Evolutionary conservation across 1,140 invertebrate species (phyloP), one percentile per base, ranked within the genome.

Genomic region (Drosophila gunungcola): DNA sequence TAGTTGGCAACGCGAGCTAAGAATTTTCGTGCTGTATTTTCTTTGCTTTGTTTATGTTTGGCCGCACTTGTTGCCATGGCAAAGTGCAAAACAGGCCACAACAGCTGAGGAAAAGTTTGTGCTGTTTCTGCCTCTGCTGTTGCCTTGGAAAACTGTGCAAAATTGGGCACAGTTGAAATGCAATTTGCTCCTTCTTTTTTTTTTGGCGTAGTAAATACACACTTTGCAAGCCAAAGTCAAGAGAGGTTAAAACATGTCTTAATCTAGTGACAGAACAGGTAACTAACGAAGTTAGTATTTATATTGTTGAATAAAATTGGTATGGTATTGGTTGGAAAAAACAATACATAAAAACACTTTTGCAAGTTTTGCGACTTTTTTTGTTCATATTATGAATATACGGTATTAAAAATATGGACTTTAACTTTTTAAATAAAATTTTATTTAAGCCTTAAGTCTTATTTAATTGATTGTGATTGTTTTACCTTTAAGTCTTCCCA

Each of bases 51-150:
- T 86, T 85, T 70, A 68, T 67, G 77, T 69, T 60, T 62, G 41
- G 52, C 60, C 76, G 83, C 83, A 88, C 83, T 88, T 88, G 83
- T 88, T 88, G 84, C 83, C 83, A 88, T 88, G 84, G 80, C 49
- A 89, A 88, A 69, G 76, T 88, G 84, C 83, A 80, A 65, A 77
- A 83, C 86, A 65, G 65, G 63, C 80, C 80, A 83, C 81, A 85
- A 84, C 73, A 77, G 62, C 46, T 65, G 63, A 21, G 57, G 39
- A 58, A 53, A 58, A 75, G 73, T 70, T 69, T 67, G 51, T 25
- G 43, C 63, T 16, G 52, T 34, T 55, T 65, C 62, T 41, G 32
- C 21, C 13, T 29, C 12, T 6, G 38, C 42, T 34, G 65, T 78
- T 74, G 64, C 80, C 81, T 65, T 77, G 73, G 55, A 77, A 77